Evolutionary conservation across 2,113 vertebrate genomes (phyloP).

Genomic region (Suncus etruscus): DNA sequence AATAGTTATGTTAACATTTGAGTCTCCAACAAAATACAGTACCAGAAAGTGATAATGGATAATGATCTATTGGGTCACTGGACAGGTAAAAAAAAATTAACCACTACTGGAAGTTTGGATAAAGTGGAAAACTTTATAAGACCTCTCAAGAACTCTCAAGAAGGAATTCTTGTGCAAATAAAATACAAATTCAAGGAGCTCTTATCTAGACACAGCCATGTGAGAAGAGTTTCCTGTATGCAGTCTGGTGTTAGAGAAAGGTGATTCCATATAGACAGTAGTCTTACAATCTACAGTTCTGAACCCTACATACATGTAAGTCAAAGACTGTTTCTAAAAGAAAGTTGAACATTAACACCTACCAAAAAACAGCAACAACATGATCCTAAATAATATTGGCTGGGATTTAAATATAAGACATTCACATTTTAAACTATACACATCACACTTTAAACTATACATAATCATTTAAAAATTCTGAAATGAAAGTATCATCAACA

Average conservation of each 20-base stretch:
- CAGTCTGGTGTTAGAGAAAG: conserved; percentile 6
- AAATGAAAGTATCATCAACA: neutral
- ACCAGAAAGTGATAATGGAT: neutral
- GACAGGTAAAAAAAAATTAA: conserved; percentile 12
- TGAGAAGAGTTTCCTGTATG: neutral
- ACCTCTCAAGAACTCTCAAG: neutral
- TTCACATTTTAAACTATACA: neutral
- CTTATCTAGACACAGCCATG: neutral
- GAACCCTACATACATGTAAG: neutral
- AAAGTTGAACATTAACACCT: conserved; percentile 26
- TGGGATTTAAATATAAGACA: conserved; percentile 7
- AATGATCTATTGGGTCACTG: neutral
- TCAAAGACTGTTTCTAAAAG: conserved; percentile 14
- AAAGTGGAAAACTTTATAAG: conserved; percentile 17
- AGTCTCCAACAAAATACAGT: neutral
- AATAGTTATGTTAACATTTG: neutral
- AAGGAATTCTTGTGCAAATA: neutral
- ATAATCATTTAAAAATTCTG: conserved; percentile 11
- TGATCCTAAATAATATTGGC: conserved; percentile 13
- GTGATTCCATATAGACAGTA: neutral
- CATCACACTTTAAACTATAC: conserved; percentile 21
- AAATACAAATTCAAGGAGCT: neutral
- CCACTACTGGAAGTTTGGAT: neutral
- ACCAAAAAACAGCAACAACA: conserved; percentile 1
- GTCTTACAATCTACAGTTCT: neutral